Percentiles rank a stretch among this genome's conserved stretches.
phyloP scores from a whole-genome alignment of 2,797 vertebrate genomes.

The Leptodactylus fallax region DNA sequence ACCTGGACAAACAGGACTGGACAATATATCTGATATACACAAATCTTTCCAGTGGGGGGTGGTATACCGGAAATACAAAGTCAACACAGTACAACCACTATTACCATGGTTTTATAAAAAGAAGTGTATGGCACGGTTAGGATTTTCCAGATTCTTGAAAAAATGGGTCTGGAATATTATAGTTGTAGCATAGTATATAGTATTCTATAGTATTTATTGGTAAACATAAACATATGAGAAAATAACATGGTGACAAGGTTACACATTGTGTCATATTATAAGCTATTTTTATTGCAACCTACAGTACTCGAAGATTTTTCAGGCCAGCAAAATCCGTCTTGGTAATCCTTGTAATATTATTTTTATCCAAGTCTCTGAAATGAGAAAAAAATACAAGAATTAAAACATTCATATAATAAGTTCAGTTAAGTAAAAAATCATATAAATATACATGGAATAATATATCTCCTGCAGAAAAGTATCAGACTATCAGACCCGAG shows the following conservation, averaged over 20 bases:
- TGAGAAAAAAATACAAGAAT: constrained; percentile 41
- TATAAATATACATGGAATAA: neutral
- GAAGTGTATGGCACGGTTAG: neutral
- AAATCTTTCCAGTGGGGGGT: neutral
- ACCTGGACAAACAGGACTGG: too few relatives aligned
- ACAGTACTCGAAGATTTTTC: constrained; percentile 97
- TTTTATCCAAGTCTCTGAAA: constrained; percentile 93
- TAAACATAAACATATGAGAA: neutral
- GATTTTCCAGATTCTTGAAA: too few relatives aligned
- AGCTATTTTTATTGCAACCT: constrained; percentile 72
- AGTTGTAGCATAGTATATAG: neutral
- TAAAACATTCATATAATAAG: neutral
- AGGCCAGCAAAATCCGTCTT: constrained; percentile 93
- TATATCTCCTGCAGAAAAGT: neutral
- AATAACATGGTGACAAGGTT: neutral
- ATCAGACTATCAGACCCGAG: neutral
- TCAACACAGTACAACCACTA: neutral
- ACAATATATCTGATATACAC: neutral
- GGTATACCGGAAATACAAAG: neutral
- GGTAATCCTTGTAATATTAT: constrained; percentile 95
- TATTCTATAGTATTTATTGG: neutral
- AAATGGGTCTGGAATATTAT: too few relatives aligned
- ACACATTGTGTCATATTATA: neutral
- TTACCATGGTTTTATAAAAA: neutral
- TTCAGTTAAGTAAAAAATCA: neutral